Evolutionary conservation across 2,888 invertebrate species (phyloP), one percentile per base, ranked within the genome.

Genomic region (Plutella xylostella): DNA sequence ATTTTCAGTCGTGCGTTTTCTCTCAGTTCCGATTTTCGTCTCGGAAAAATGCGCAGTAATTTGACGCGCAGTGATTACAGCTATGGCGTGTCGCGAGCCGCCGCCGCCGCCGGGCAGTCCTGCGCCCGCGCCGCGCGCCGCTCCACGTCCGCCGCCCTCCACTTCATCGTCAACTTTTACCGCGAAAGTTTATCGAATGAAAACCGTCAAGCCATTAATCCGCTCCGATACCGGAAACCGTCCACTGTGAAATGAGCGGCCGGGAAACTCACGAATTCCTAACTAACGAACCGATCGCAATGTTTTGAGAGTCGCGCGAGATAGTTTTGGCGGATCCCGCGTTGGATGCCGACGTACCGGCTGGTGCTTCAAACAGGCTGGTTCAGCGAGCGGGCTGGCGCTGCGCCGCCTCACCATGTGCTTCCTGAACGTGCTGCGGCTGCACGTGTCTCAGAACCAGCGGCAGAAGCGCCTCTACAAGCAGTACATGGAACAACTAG

Each of bases 371-470:
- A 61, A 6, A n/a, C 9, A n/a, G 11, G 28, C 19, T 43, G 40
- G 51, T 63, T 61, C 44, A 58, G 57, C 41, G 63, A 67, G 49
- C 58, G 56, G 46, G 46, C 63, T n/a, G 42, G 48, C 68, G 55
- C 55, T 72, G 46, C 53, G 54, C 21, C 50, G 54, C 49, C 49
- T 66, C 31, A 78, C 72, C 57, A 87, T 87, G 87, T 87, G 87
- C 62, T 84, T 87, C 57, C 65, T 87, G 14, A 87, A 86, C 62
- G 79, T 87, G 38, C 55, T 87, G 34, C 77, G 86, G 6, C 61
- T 87, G 20, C 87, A 87, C 51, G 83, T 87, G 31, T 77, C 80
- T 14, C 85, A 86, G 51, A 79, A 67, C 46, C 84, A 85, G 55
- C 65, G 79, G 14, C 84, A 84, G 63, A 84, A 85, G 62, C 67